Evolutionary conservation across 2,888 invertebrate species (phyloP).

Genomic region (Neoaliturus tenellus): DNA sequence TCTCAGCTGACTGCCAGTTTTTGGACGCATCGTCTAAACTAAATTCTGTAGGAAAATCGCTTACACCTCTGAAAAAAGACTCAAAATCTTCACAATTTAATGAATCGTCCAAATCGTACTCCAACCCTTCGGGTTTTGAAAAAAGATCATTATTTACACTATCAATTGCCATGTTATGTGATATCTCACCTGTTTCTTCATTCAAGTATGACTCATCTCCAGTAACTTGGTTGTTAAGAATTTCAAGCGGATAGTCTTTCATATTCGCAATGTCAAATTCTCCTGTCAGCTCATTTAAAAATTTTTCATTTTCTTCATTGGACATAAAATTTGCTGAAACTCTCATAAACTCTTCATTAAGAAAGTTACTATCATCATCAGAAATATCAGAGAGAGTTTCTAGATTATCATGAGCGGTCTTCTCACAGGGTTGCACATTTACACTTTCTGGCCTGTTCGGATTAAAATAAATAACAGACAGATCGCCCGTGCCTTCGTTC

Average conservation of each 20-base stretch:
- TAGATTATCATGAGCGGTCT: not conserved
- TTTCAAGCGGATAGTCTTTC: not conserved
- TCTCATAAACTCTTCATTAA: conserved; percentile 31
- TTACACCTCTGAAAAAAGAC: not conserved
- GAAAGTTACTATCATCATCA: conserved; percentile 29
- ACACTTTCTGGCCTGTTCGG: not conserved
- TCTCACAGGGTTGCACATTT: not conserved
- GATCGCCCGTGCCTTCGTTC: conserved; percentile 41
- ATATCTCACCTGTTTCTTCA: conserved; percentile 45
- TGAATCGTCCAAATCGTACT: conserved; percentile 30
- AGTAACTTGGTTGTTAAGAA: not conserved
- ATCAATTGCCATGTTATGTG: not conserved
- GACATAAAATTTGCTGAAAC: conserved; percentile 45
- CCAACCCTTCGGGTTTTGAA: not conserved
- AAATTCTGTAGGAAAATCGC: conserved; percentile 13
- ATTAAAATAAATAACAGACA: conserved; percentile 41
- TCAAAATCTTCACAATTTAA: conserved; percentile 41
- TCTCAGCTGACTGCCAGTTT: conserved; percentile 8
- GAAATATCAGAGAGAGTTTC: conserved; percentile 31
- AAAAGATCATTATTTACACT: conserved; percentile 8
- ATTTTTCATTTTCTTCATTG: conserved; percentile 22
- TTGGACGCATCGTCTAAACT: not conserved
- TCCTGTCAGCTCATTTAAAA: conserved; percentile 43
- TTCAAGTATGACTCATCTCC: conserved; percentile 22
- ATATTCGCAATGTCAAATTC: not conserved